A percentile compares a stretch with the other conserved stretches of the same genome.
These are phyloP conservation scores for Torymus tubicola DNA, from an alignment of 2,888 invertebrate genomes.

Conservation along the genomic window DNA sequence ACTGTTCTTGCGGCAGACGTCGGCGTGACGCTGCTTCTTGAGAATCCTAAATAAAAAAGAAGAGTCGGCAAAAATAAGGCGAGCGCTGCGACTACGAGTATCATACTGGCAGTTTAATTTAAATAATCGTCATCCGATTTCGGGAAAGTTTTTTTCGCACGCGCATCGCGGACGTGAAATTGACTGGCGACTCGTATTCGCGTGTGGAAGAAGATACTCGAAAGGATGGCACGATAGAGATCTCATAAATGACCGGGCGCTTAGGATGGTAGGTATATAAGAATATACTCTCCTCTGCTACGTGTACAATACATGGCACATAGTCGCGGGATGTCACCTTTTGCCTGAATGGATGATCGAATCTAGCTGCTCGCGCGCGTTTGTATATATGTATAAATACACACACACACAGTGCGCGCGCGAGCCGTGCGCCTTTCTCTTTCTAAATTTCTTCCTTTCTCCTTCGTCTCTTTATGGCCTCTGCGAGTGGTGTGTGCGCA, in stretches of 20 bases:
- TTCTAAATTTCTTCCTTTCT: conserved; percentile 47
- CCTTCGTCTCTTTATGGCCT: not conserved
- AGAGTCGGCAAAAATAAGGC: not conserved
- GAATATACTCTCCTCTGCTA: too few species aligned
- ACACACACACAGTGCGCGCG: too few species aligned
- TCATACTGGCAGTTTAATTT: not conserved
- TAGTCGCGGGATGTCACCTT: conserved; percentile 37
- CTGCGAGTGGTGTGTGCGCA: not conserved
- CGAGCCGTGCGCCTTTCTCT: conserved; percentile 36
- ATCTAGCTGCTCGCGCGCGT: not conserved
- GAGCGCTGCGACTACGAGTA: too few species aligned
- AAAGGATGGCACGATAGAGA: conserved; percentile 2
- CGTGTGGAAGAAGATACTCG: too few species aligned
- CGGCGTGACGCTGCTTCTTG: not conserved
- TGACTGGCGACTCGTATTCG: too few species aligned
- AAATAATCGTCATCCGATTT: conserved; percentile 13
- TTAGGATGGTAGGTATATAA: not conserved
- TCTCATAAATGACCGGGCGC: conserved; percentile 17
- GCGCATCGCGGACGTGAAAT: too few species aligned
- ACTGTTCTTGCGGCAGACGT: not conserved
- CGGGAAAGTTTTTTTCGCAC: conserved; percentile 14
- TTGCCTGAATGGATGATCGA: conserved; percentile 24
- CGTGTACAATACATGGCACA: conserved; percentile 3
- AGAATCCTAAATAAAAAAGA: conserved; percentile 4
- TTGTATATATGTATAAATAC: too few species aligned